Evolutionary conservation across 2,113 vertebrate species (phyloP).

Genomic region (Mesitornis unicolor): DNA sequence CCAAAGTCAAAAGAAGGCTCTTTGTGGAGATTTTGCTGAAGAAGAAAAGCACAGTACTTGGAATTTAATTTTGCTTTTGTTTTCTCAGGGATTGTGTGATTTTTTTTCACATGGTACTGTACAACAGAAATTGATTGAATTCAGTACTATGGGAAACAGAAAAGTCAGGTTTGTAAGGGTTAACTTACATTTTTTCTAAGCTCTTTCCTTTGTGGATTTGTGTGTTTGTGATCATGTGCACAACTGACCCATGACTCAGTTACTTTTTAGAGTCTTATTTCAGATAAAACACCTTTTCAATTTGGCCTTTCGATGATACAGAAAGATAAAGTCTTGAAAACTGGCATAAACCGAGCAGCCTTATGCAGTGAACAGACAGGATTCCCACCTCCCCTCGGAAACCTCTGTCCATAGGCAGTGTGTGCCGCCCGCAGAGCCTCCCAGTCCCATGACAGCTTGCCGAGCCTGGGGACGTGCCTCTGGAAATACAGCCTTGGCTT

Average conservation of each 20-base stretch:
- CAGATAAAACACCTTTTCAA: background rate
- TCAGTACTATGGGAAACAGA: background rate
- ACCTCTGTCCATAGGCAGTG: background rate
- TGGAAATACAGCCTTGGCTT: background rate
- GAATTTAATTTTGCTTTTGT: background rate
- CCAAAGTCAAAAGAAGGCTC: background rate
- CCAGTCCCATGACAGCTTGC: background rate
- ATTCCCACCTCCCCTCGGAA: background rate
- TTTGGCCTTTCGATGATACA: background rate
- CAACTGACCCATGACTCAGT: background rate
- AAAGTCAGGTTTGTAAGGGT: background rate
- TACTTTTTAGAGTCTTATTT: background rate
- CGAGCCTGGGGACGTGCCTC: accelerated
- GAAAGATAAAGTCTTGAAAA: background rate
- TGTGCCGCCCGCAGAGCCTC: background rate
- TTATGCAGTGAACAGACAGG: background rate
- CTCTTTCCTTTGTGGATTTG: background rate
- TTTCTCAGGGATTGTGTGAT: background rate
- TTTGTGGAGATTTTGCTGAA: background rate
- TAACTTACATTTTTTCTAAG: background rate
- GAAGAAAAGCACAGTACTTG: background rate
- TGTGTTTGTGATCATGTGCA: background rate
- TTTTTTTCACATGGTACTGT: background rate
- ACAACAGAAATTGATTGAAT: background rate
- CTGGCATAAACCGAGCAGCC: background rate